Evolutionary conservation across 2,797 vertebrate genomes (phyloP).

Genomic region (Takifugu ocellatus): DNA sequence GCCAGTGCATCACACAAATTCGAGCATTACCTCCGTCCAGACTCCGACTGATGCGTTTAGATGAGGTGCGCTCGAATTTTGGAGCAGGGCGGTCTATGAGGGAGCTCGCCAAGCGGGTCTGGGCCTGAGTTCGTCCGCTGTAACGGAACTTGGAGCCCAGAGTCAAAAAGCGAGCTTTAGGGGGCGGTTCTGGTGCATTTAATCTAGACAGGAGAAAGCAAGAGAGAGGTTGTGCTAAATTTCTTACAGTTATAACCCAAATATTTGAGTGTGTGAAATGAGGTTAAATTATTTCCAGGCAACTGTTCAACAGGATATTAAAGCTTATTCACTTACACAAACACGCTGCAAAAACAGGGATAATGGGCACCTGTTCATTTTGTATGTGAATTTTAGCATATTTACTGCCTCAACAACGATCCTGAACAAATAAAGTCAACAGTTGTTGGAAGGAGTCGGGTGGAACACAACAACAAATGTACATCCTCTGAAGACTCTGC

Average conservation of each 20-base stretch:
- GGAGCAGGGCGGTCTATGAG: conserved; percentile 94
- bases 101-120: conserved; percentile 88
- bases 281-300: conserved; percentile 19
- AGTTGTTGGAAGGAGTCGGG: background rate
- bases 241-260: background rate
- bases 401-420: conserved; percentile 1
- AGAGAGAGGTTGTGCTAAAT: background rate
- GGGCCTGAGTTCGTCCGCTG: conserved; percentile 92
- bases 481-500: background rate
- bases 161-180: conserved; percentile 90
- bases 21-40: conserved; percentile 89
- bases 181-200: conserved; percentile 86
- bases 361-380: conserved; percentile 10
- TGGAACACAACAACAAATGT: background rate
- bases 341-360: conserved; percentile 9
- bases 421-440: conserved; percentile 12
- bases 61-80: conserved; percentile 87
- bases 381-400: conserved; percentile 1
- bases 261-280: conserved; percentile 2
- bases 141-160: conserved; percentile 98
- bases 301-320: conserved; percentile 53
- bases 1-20: background rate
- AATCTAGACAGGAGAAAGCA: conserved; percentile 70
- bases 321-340: conserved; percentile 36
- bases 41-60: conserved; percentile 90